Conservation (phyloP, 2,888 invertebrate species). For the Dyspetes luteomarginatus region DNA sequence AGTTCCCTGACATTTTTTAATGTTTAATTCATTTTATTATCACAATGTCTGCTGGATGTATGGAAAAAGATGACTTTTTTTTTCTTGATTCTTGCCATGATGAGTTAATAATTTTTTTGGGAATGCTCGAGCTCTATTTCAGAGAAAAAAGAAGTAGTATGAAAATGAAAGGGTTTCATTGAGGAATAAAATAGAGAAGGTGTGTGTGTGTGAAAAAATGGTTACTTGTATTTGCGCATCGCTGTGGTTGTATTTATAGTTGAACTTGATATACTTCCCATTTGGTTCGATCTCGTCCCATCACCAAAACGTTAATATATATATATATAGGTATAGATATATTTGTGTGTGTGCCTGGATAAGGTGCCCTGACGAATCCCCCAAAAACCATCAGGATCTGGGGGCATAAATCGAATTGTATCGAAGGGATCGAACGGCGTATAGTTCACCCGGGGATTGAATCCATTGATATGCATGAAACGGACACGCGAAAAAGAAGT, state of each 20-base stretch:
- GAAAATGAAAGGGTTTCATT: no score
- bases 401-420: slow-evolving; percentile 54
- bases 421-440: slow-evolving; percentile 30
- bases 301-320: not conserved
- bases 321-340: slow-evolving; percentile 2
- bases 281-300: not conserved
- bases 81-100: no score
- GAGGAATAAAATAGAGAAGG: no score
- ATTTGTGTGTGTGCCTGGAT: no score
- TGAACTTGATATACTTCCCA: slow-evolving; percentile 16
- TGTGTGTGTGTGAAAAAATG: no score
- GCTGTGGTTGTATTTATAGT: slow-evolving; percentile 9
- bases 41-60: no score
- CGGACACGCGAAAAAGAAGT: not conserved
- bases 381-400: slow-evolving; percentile 17
- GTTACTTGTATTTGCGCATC: not conserved
- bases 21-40: no score
- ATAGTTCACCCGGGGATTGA: slow-evolving; percentile 46
- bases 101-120: no score
- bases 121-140: no score
- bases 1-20: not conserved
- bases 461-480: slow-evolving; percentile 60
- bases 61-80: no score
- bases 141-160: no score
- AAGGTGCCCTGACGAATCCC: slow-evolving; percentile 51